A percentile compares a stretch with the other conserved stretches of the same genome.
Conservation (phyloP, 1,140 invertebrate species). For the Physella acuta region DNA sequence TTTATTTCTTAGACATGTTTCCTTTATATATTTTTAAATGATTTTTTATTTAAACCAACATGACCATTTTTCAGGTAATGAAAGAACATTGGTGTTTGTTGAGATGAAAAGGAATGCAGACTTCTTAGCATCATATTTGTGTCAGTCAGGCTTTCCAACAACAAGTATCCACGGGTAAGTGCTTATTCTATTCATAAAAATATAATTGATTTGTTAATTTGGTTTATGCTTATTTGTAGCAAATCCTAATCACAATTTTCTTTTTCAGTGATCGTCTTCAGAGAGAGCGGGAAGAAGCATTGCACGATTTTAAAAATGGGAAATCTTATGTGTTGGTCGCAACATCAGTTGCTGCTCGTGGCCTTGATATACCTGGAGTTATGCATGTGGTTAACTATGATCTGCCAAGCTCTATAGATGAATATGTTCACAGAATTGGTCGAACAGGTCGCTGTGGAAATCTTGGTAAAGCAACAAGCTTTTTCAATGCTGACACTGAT, state of each 20-base stretch:
- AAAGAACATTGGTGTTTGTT: slow-evolving; percentile 83
- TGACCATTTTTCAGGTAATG: slow-evolving; percentile 53
- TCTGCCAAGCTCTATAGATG: slow-evolving; percentile 79
- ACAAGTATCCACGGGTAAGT: slow-evolving; percentile 86
- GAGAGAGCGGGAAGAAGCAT: slow-evolving; percentile 82
- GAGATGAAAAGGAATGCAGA: slow-evolving; percentile 87
- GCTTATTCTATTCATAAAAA: neutral
- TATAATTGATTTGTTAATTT: slow-evolving; percentile 4
- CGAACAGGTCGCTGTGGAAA: slow-evolving; percentile 92
- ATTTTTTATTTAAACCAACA: too few species aligned
- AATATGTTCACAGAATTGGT: slow-evolving; percentile 94
- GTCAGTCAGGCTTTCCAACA: slow-evolving; percentile 69
- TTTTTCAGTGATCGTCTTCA: slow-evolving; percentile 75
- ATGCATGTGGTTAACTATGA: slow-evolving; percentile 91
- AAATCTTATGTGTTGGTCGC: slow-evolving; percentile 77
- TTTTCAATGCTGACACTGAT: slow-evolving; percentile 73
- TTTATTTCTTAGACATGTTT: neutral
- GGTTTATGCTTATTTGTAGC: neutral
- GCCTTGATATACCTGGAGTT: slow-evolving; percentile 79
- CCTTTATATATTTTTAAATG: neutral
- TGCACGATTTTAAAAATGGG: slow-evolving; percentile 73
- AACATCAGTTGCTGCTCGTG: slow-evolving; percentile 89
- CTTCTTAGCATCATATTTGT: slow-evolving; percentile 68
- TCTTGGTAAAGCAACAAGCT: slow-evolving; percentile 83
- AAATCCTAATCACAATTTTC: neutral